Percentiles rank a stretch among this genome's conserved stretches.
Conservation (phyloP, 1,140 invertebrate species). For the Drosophila ohnishii region DNA sequence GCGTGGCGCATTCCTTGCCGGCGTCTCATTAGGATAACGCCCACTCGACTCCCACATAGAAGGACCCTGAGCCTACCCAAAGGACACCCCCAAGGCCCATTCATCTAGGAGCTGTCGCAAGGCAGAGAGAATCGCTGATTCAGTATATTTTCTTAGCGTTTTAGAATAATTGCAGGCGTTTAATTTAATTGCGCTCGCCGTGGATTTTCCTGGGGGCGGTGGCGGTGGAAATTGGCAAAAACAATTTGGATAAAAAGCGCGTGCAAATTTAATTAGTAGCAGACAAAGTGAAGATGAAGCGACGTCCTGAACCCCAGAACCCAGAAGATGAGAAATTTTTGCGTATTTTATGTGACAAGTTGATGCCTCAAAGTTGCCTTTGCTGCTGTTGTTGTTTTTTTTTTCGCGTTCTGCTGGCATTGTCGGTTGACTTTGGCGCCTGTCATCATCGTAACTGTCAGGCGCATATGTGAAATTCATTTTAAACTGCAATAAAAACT, state of each 20-base stretch:
- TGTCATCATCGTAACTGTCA: conserved; percentile 67
- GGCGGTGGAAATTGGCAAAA: conserved; percentile 46
- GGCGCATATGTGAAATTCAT: conserved; percentile 70
- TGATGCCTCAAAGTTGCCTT: conserved; percentile 21
- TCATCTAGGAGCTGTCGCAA: conserved; percentile 29
- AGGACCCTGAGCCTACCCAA: conserved; percentile 4
- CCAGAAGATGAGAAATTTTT: conserved; percentile 37
- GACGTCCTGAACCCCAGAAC: not conserved
- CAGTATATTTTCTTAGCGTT: conserved; percentile 63
- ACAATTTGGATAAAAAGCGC: conserved; percentile 67
- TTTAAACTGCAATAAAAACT: conserved; percentile 78
- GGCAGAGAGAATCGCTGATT: conserved; percentile 46
- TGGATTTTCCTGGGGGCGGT: conserved; percentile 48
- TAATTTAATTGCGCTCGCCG: conserved; percentile 77
- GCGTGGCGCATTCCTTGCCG: conserved; percentile 30
- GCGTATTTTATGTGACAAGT: conserved; percentile 59
- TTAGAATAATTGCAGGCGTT: conserved; percentile 79
- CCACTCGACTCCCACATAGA: not conserved
- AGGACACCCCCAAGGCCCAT: conserved; percentile 5
- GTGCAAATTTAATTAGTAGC: conserved; percentile 74
- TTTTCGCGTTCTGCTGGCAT: conserved; percentile 2
- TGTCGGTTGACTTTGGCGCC: conserved; percentile 45
- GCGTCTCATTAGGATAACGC: conserved; percentile 58
- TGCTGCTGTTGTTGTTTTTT: not conserved
- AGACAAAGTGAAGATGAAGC: conserved; percentile 70